Conservation (phyloP, 2,888 invertebrate genomes). For the Caenorhabditis sp. region DNA sequence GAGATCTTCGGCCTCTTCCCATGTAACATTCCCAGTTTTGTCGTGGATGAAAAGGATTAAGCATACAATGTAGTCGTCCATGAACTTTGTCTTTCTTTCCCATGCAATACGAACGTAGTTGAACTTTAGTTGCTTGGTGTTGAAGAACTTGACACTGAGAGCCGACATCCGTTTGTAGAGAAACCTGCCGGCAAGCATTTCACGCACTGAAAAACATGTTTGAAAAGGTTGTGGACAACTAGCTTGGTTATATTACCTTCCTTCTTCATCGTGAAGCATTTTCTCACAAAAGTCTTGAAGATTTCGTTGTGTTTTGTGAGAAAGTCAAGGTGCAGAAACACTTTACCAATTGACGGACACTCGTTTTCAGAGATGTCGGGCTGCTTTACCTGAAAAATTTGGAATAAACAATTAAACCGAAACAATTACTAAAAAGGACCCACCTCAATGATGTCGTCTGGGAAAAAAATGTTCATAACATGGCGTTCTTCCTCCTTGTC, state of each 20-base stretch:
- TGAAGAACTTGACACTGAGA: neutral
- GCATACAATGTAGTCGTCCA: conserved; percentile 42
- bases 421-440: too few relatives aligned
- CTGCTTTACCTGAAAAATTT: neutral
- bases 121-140: neutral
- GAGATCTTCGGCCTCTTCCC: conserved; percentile 34
- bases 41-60: conserved; percentile 36
- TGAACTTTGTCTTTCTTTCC: conserved; percentile 28
- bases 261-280: conserved; percentile 10
- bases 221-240: too few relatives aligned
- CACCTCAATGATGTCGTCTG: neutral
- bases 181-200: conserved; percentile 15
- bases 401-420: neutral
- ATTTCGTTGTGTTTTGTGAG: conserved; percentile 24
- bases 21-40: conserved; percentile 25
- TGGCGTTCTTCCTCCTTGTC: conserved; percentile 20
- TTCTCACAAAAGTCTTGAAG: conserved; percentile 25
- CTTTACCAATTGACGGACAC: conserved; percentile 9
- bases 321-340: conserved; percentile 13
- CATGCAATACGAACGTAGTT: conserved; percentile 36
- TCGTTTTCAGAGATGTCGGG: neutral
- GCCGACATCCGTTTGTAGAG: conserved; percentile 21
- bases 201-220: conserved; percentile 24
- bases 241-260: too few relatives aligned
- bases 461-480: conserved; percentile 7